Percentiles rank a stretch among this genome's conserved stretches.
Evolutionary conservation across 2,113 vertebrate genomes (phyloP).

Genomic region (Phainopepla nitens): DNA sequence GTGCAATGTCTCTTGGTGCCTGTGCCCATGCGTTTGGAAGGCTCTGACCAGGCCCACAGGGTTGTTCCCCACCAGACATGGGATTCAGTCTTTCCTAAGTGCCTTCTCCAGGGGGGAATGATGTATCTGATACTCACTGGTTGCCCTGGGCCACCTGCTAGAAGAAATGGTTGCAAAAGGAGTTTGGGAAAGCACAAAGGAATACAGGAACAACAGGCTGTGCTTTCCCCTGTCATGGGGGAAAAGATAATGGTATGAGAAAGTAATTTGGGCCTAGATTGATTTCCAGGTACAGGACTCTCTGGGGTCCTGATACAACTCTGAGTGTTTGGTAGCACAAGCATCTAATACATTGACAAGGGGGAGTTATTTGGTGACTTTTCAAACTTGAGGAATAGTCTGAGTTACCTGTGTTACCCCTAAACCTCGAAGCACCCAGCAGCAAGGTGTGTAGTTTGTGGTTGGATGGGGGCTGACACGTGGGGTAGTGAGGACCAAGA

Average conservation of each 20-base stretch:
- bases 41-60: not conserved
- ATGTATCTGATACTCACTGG: not conserved
- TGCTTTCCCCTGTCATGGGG: rapidly evolving
- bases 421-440: not conserved
- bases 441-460: not conserved
- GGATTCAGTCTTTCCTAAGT: not conserved
- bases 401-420: not conserved
- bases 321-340: not conserved
- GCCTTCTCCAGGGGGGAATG: rapidly evolving
- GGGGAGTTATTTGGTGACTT: not conserved
- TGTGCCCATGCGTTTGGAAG: not conserved
- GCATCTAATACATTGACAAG: not conserved
- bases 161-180: not conserved
- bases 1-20: not conserved
- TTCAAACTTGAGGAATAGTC: not conserved
- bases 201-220: not conserved
- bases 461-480: not conserved
- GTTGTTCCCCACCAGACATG: not conserved
- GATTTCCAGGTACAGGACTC: not conserved
- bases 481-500: not conserved
- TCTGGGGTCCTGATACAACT: too few species aligned
- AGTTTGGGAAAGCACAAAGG: not conserved
- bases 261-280: not conserved
- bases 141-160: not conserved
- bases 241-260: not conserved